Base-by-base conservation (phyloP, 1,140 invertebrate species). In the Hirudo medicinalis region DNA sequence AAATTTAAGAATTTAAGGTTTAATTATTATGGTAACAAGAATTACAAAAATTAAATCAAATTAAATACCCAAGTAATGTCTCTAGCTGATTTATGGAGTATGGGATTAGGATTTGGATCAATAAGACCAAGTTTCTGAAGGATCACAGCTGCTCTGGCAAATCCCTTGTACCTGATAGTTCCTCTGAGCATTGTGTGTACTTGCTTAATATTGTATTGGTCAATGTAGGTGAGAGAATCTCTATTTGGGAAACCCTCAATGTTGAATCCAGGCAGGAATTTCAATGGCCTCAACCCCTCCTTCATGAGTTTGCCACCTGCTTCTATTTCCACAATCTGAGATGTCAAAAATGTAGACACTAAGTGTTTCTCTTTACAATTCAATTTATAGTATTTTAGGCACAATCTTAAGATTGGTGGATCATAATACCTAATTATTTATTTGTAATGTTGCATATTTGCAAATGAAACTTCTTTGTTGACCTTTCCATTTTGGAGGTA, bases 181-280 rank as follows among this genome's bases (percentile, higher is more conserved):
- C 95, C 95, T 69, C 96, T 84, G 19, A 99, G 81, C 75, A 97
- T 85, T 0, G 94, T 98, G 49, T 88, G 86, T 0, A 91, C 92
- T 76, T 88, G 76, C 15, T 80, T 76, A 60, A 87, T 83, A 3
- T 90, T 91, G 79, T 99, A 99, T 0, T 92, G 83, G 27, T 90
- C 85, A 2, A 87, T 86, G 79, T 99, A 99, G 17, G 87, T 85
- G 0, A 90, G 91, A 66, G 94, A 97, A 78, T 99, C 95, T 73
- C 96, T 85, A 83, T 99, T 99, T 0, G 90, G 92, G 85, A 94
- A 90, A 11, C 93, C 95, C 85, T 99, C 94, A 22, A 99, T 83
- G 32, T 92, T 91, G 78, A 99, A 97, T 5, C 95, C 96, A 0
- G 95, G 95, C 54, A 99, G 82, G 78, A 98, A 99, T 76, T 94